phyloP scores from a whole-genome alignment of 2,888 invertebrate genomes.

The Philaethria dido region DNA sequence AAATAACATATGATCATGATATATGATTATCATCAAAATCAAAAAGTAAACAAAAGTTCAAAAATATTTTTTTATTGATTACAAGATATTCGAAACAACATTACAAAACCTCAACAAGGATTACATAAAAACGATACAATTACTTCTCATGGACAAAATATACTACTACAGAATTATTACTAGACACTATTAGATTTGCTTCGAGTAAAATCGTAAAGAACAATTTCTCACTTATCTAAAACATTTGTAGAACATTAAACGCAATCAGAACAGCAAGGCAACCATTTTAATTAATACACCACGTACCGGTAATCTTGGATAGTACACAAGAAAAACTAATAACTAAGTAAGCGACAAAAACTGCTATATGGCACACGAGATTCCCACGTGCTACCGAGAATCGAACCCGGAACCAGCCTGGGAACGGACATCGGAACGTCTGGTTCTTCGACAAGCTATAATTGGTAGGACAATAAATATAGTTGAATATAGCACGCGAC shows the following conservation, averaged over 20 bases:
- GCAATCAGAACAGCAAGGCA: conserved; percentile 26
- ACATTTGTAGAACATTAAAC: conserved; percentile 22
- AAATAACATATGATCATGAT: no score
- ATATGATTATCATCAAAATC: no score
- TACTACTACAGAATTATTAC: background rate
- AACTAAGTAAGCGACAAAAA: conserved; percentile 48
- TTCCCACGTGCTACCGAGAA: conserved; percentile 82
- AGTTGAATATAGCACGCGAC: conserved; percentile 39
- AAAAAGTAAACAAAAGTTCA: no score
- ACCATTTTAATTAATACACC: conserved; percentile 45
- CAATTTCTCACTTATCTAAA: conserved; percentile 17
- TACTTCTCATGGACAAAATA: background rate
- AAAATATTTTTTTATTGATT: no score
- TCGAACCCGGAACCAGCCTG: conserved; percentile 75
- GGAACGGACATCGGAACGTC: conserved; percentile 65
- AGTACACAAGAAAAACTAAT: conserved; percentile 45
- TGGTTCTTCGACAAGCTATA: conserved; percentile 60
- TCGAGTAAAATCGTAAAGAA: background rate
- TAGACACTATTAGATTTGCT: background rate
- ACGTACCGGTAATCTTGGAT: conserved; percentile 40
- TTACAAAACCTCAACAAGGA: background rate
- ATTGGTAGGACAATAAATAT: conserved; percentile 52
- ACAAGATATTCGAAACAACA: no score
- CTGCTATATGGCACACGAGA: conserved; percentile 69
- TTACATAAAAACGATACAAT: background rate